phyloP scores from a whole-genome alignment of 2,888 invertebrate species.

The Drosophila lutescens region DNA sequence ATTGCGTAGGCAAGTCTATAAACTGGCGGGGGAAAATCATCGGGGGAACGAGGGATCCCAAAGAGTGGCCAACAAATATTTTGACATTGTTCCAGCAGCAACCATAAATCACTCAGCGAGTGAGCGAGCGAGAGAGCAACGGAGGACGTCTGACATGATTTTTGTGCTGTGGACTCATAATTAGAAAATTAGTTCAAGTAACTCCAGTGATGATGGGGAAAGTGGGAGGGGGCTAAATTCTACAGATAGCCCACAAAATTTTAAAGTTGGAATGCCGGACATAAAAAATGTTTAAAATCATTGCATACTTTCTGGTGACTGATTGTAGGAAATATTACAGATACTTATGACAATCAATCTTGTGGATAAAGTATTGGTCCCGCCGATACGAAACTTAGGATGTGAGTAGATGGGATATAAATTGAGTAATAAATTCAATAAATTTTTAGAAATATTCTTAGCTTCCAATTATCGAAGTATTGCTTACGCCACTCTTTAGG shows the following conservation, averaged over 20 bases:
- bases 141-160: constrained; percentile 77
- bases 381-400: neutral
- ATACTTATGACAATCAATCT: too few relatives aligned
- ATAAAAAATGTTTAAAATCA: neutral
- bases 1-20: constrained; percentile 52
- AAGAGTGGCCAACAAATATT: constrained; percentile 63
- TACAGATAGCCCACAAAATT: too few relatives aligned
- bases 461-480: too few relatives aligned
- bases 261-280: too few relatives aligned
- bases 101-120: constrained; percentile 84
- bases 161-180: constrained; percentile 82
- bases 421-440: too few relatives aligned
- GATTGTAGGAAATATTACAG: too few relatives aligned
- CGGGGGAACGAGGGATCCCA: neutral
- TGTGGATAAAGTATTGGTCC: too few relatives aligned
- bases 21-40: constrained; percentile 12
- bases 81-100: constrained; percentile 83
- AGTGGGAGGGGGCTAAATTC: neutral
- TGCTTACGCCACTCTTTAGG: too few relatives aligned
- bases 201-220: constrained; percentile 26
- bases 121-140: constrained; percentile 36
- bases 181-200: constrained; percentile 81
- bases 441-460: too few relatives aligned
- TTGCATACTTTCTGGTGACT: constrained; percentile 1
- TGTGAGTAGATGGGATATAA: neutral